Evolutionary conservation across 2,888 invertebrate species (phyloP).

Genomic region (Athalia rosae): DNA sequence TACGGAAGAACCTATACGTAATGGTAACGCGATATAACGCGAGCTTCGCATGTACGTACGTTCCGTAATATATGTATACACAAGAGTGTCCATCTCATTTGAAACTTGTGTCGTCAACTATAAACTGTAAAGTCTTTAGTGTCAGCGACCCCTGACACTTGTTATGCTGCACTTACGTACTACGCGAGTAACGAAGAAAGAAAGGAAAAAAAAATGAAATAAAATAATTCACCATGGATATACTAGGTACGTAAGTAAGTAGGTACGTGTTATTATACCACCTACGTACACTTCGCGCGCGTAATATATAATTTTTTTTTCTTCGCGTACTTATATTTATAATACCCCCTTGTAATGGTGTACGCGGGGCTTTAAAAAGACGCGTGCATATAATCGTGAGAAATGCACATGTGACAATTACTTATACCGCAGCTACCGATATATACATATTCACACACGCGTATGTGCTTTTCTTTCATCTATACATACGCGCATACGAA

Average conservation of each 20-base stretch:
- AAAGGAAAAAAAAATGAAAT: too few relatives aligned
- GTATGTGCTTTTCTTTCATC: too few relatives aligned
- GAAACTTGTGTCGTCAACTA: constrained; percentile 7
- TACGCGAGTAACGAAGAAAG: background rate
- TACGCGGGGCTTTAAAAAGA: background rate
- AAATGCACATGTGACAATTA: constrained; percentile 8
- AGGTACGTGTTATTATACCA: background rate
- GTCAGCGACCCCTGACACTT: constrained; percentile 47
- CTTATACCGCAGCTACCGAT: background rate
- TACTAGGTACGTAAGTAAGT: background rate
- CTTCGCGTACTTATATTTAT: too few relatives aligned
- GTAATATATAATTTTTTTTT: background rate
- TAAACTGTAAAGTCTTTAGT: constrained; percentile 32
- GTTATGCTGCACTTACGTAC: constrained; percentile 23
- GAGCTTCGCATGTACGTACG: constrained; percentile 21
- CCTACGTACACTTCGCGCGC: background rate
- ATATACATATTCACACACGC: too few relatives aligned
- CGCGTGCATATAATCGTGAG: background rate
- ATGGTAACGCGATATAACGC: background rate
- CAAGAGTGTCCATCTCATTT: background rate
- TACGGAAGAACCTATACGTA: too few relatives aligned
- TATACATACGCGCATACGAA: too few relatives aligned
- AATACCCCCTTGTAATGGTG: background rate
- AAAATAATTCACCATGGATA: background rate
- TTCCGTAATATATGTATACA: background rate